Conservation (phyloP, 2,113 vertebrate species). For the Scytalopus superciliaris region DNA sequence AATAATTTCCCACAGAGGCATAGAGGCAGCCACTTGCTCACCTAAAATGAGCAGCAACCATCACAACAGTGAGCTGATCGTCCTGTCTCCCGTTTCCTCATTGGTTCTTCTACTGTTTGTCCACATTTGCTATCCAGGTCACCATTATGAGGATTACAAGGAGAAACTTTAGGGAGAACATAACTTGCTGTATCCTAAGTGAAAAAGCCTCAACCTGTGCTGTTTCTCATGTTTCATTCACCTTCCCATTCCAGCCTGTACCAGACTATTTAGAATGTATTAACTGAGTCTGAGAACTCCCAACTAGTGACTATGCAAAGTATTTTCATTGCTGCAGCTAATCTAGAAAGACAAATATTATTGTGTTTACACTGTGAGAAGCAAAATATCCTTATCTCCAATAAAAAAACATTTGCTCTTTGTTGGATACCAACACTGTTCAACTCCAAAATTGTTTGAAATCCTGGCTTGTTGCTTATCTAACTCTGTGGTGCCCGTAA, state of each 20-base stretch:
- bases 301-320: background rate
- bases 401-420: constrained; percentile 27
- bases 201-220: background rate
- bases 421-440: background rate
- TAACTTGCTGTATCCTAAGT: background rate
- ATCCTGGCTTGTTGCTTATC: background rate
- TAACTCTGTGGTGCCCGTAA: background rate
- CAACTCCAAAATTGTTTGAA: background rate
- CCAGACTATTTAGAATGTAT: background rate
- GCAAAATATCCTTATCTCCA: constrained; percentile 27
- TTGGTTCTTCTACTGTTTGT: rapidly evolving
- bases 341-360: constrained; percentile 53
- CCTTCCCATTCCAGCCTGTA: background rate
- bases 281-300: background rate
- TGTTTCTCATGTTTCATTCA: background rate
- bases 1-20: background rate
- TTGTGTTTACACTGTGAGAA: constrained; percentile 13
- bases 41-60: background rate
- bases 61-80: background rate
- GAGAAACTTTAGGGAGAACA: background rate
- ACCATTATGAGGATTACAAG: background rate
- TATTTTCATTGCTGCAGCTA: constrained; percentile 22
- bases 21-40: background rate
- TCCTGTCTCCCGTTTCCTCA: background rate
- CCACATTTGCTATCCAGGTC: background rate